Percentiles rank a stretch among this genome's conserved stretches.
Evolutionary conservation across 2,888 invertebrate genomes (phyloP).

Genomic region (Synergus laeviventris): DNA sequence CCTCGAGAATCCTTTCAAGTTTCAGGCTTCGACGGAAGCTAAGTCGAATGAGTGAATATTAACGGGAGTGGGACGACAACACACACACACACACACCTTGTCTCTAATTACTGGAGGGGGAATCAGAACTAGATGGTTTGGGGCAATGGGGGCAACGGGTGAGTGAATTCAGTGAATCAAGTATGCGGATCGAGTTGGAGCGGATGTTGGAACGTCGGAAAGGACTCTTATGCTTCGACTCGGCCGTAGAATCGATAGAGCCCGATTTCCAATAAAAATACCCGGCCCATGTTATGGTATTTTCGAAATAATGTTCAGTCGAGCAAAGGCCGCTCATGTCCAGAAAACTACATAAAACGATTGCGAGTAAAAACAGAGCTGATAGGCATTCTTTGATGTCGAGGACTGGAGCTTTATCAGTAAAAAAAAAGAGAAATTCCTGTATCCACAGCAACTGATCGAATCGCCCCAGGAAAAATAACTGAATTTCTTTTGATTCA

Average conservation of each 20-base stretch:
- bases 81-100: no score
- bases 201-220: conserved; percentile 43
- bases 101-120: conserved; percentile 55
- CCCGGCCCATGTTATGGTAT: conserved; percentile 54
- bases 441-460: conserved; percentile 51
- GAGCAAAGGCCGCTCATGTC: neutral
- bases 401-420: conserved; percentile 54
- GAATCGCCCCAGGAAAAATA: conserved; percentile 57
- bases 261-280: conserved; percentile 61
- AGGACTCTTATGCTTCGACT: conserved; percentile 57
- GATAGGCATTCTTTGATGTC: conserved; percentile 64
- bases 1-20: conserved; percentile 43
- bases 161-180: conserved; percentile 34
- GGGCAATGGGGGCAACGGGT: conserved; percentile 18
- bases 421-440: conserved; percentile 60
- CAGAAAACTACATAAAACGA: conserved; percentile 12
- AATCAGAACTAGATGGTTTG: conserved; percentile 40
- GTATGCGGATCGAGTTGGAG: conserved; percentile 31
- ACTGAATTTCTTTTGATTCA: conserved; percentile 37
- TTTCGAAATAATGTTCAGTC: neutral
- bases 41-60: conserved; percentile 57
- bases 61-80: conserved; percentile 53
- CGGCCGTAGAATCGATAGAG: conserved; percentile 60
- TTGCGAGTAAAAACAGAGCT: conserved; percentile 43
- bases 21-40: conserved; percentile 46